A percentile compares a stretch with the other conserved stretches of the same genome.
phyloP scores from a whole-genome alignment of 2,797 vertebrate species.

The Brachymystax lenok region DNA sequence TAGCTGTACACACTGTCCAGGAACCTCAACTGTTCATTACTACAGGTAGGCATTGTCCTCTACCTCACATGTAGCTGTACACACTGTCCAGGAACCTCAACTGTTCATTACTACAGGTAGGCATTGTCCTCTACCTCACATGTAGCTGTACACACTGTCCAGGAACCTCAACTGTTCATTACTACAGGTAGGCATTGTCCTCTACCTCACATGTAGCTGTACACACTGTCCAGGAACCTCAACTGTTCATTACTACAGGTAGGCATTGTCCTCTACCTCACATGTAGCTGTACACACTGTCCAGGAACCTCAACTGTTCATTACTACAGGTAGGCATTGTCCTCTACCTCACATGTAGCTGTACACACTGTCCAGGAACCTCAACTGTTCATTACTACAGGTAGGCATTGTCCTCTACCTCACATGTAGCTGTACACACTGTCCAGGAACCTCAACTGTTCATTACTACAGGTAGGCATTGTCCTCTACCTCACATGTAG shows the following conservation, averaged over 20 bases:
- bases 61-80: slow-evolving; percentile 71
- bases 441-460: too few species aligned
- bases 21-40: neutral
- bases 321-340: too few species aligned
- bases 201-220: slow-evolving; percentile 70
- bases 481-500: slow-evolving; percentile 43
- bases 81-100: slow-evolving; percentile 86
- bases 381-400: slow-evolving; percentile 87
- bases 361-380: slow-evolving; percentile 78
- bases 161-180: neutral
- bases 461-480: neutral
- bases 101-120: slow-evolving; percentile 80
- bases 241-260: slow-evolving; percentile 85
- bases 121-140: neutral
- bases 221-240: slow-evolving; percentile 82
- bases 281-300: too few species aligned
- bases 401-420: neutral
- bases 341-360: slow-evolving; percentile 70
- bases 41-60: too few species aligned
- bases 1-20: too few species aligned
- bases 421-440: too few species aligned
- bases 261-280: neutral
- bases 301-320: neutral
- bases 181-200: too few species aligned
- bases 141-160: too few species aligned